Percentiles rank a stretch among this genome's conserved stretches.
These are phyloP conservation scores for Saccostrea echinata DNA, from an alignment of 1,140 invertebrate species.

Conservation along the genomic window DNA sequence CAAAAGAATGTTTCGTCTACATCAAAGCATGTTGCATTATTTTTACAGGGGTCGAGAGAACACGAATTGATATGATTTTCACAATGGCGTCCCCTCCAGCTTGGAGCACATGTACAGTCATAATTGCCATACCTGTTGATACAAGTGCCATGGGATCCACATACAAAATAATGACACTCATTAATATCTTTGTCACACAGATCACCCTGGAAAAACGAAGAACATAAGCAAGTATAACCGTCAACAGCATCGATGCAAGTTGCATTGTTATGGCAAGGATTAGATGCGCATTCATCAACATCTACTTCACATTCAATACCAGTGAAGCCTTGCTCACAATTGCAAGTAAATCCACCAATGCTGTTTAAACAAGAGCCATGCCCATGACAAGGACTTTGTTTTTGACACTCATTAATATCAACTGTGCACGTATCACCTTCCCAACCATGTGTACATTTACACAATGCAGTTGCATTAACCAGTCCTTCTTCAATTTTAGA, in stretches of 20 bases:
- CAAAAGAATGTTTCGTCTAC: conserved; percentile 42
- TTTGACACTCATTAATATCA: conserved; percentile 54
- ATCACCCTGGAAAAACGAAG: conserved; percentile 29
- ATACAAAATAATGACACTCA: background rate
- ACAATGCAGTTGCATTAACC: background rate
- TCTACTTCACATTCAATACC: background rate
- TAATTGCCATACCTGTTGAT: background rate
- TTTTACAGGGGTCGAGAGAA: conserved; percentile 33
- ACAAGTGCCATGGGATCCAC: conserved; percentile 11
- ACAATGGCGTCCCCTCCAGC: conserved; percentile 30
- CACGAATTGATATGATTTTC: background rate
- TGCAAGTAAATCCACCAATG: background rate
- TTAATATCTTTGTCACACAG: conserved; percentile 39
- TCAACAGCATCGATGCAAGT: conserved; percentile 48
- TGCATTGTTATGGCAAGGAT: conserved; percentile 27
- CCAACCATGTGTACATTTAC: conserved; percentile 46
- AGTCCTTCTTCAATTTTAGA: background rate
- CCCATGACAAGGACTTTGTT: conserved; percentile 13
- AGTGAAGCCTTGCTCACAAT: background rate
- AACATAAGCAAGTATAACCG: conserved; percentile 51
- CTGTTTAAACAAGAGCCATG: conserved; percentile 64
- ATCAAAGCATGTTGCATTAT: conserved; percentile 49
- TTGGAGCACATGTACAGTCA: conserved; percentile 14
- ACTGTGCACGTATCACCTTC: conserved; percentile 42
- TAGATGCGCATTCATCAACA: background rate